These are phyloP conservation scores for Aphaenogaster ashmeadi DNA, from an alignment of 1,140 invertebrate species.

Conservation along the genomic window DNA sequence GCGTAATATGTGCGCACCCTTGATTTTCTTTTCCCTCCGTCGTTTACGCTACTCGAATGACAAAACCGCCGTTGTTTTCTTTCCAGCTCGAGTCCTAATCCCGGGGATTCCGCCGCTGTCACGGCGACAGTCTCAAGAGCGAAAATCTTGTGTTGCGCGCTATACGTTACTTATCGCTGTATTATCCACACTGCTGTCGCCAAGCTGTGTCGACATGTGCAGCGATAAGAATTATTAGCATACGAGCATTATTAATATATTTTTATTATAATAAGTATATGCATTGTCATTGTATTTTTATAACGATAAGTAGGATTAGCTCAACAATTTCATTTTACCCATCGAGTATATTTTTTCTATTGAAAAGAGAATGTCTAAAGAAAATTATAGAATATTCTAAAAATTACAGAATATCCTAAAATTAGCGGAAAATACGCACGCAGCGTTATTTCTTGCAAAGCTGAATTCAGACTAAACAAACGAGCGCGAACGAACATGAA, in stretches of 20 bases:
- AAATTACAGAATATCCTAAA: neutral
- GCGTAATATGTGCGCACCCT: constrained; percentile 15
- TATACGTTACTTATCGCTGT: constrained; percentile 39
- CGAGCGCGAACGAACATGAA: neutral
- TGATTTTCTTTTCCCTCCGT: constrained; percentile 43
- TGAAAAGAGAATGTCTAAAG: neutral
- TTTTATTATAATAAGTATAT: neutral
- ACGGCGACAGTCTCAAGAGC: constrained; percentile 26
- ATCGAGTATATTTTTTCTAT: too few relatives aligned
- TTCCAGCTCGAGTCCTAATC: constrained; percentile 29
- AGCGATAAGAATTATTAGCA: neutral
- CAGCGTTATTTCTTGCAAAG: neutral
- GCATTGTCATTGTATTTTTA: too few relatives aligned
- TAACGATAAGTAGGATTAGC: too few relatives aligned
- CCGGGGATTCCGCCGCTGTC: constrained; percentile 31
- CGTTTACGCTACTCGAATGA: constrained; percentile 51
- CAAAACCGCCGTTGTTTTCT: constrained; percentile 33
- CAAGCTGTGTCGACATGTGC: constrained; percentile 13
- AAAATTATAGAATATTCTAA: neutral
- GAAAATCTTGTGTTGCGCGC: constrained; percentile 26
- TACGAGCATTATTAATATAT: neutral
- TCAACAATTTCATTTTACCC: too few relatives aligned
- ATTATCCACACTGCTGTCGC: neutral
- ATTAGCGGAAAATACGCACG: neutral
- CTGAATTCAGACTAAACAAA: neutral